These are phyloP conservation scores for Caenorhabditis parvicauda DNA, from an alignment of 2,888 invertebrate species.

Conservation along the genomic window DNA sequence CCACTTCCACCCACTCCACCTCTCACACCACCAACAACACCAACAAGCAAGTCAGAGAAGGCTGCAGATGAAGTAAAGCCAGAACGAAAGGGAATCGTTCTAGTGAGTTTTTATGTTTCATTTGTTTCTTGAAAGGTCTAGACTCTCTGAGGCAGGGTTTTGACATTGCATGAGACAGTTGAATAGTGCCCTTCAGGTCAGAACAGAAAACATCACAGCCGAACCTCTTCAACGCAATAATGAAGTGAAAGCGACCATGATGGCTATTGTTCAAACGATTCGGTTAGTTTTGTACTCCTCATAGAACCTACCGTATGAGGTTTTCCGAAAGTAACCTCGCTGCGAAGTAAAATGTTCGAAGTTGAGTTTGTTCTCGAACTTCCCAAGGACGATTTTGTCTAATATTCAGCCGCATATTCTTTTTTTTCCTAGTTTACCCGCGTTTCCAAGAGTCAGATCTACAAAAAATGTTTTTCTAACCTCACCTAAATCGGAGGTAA, in stretches of 20 bases:
- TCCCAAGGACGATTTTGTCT: too few relatives aligned
- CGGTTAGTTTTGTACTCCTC: conserved; percentile 29
- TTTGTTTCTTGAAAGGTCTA: neutral
- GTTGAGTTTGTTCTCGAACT: too few relatives aligned
- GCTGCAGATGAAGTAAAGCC: conserved; percentile 1
- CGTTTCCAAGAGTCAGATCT: too few relatives aligned
- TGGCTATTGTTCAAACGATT: conserved; percentile 57
- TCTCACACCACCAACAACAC: conserved; percentile 1
- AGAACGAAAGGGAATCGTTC: conserved; percentile 14
- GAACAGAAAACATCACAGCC: conserved; percentile 54
- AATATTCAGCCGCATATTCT: too few relatives aligned
- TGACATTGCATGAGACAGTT: too few relatives aligned
- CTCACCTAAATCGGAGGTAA: too few relatives aligned
- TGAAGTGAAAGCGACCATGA: conserved; percentile 46
- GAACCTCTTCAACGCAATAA: conserved; percentile 38
- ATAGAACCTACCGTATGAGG: too few relatives aligned
- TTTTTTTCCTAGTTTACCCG: too few relatives aligned
- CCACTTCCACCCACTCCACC: conserved; percentile 8
- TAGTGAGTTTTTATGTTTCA: conserved; percentile 8
- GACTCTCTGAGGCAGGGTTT: too few relatives aligned
- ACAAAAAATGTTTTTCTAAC: too few relatives aligned
- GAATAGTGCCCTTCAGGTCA: conserved; percentile 17
- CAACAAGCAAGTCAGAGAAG: neutral
- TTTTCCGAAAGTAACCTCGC: too few relatives aligned
- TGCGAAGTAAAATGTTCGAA: too few relatives aligned